Evolutionary conservation across 2,113 vertebrate species (phyloP).

Genomic region (Callithrix jacchus): DNA sequence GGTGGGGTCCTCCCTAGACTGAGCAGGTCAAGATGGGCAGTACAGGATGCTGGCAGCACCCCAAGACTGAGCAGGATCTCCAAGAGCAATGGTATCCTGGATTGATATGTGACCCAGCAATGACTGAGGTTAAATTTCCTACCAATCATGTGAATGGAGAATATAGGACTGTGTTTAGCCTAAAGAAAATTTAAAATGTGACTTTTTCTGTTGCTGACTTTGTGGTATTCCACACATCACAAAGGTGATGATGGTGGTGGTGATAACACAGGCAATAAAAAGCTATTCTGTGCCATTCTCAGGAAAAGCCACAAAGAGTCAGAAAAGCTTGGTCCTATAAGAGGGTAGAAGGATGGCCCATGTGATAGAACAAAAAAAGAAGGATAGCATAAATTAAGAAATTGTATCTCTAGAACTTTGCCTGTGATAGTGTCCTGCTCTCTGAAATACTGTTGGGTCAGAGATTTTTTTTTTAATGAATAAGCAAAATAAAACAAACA

Average conservation of each 20-base stretch:
- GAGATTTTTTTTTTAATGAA: background rate
- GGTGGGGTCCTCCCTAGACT: background rate
- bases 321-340: background rate
- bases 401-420: background rate
- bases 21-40: background rate
- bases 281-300: background rate
- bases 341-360: no score
- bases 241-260: background rate
- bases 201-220: background rate
- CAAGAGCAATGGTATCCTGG: rapidly evolving
- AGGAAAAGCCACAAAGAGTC: background rate
- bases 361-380: background rate
- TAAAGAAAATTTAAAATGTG: background rate
- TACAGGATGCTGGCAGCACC: background rate
- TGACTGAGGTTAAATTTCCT: background rate
- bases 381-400: background rate
- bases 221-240: no score
- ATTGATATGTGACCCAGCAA: background rate
- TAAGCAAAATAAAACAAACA: background rate
- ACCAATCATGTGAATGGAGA: background rate
- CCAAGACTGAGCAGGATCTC: background rate
- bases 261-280: background rate
- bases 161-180: background rate
- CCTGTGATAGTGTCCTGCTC: background rate
- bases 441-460: background rate